Percentiles rank a stretch among this genome's conserved stretches.
Conservation (phyloP, 1,140 invertebrate species). For the Lasioglossum albipes region DNA sequence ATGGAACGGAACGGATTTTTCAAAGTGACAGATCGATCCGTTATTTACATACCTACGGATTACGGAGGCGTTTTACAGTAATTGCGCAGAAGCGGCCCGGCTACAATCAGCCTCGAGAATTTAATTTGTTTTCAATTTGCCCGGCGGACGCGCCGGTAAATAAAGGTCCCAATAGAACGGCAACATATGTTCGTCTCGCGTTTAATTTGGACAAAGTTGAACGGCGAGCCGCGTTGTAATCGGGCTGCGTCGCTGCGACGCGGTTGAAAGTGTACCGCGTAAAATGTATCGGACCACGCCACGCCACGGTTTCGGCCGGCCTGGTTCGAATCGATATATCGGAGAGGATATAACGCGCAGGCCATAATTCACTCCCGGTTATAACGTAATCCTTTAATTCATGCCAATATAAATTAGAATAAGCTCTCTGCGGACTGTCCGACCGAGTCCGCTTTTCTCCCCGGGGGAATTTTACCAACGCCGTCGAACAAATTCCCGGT, state of each 20-base stretch:
- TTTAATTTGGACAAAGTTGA: conserved; percentile 46
- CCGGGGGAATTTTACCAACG: conserved; percentile 13
- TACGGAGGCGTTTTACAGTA: conserved; percentile 60
- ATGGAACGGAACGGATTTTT: not conserved
- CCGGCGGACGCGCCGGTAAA: conserved; percentile 22
- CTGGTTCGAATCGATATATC: conserved; percentile 53
- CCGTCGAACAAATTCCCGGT: not conserved
- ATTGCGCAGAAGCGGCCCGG: conserved; percentile 42
- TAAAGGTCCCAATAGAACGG: conserved; percentile 33
- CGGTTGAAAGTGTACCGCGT: conserved; percentile 30
- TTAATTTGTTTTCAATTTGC: conserved; percentile 68
- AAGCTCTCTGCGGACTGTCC: conserved; percentile 44
- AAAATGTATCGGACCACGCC: conserved; percentile 15
- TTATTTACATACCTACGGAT: conserved; percentile 42
- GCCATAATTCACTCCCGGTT: conserved; percentile 59
- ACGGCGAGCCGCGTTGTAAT: not conserved
- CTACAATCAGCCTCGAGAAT: conserved; percentile 48
- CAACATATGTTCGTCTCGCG: conserved; percentile 19
- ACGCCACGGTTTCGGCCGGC: conserved; percentile 19
- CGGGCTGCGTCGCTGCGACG: not conserved
- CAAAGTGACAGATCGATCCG: conserved; percentile 1
- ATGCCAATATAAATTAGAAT: conserved; percentile 63
- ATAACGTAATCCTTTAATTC: conserved; percentile 65
- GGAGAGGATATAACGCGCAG: conserved; percentile 45
- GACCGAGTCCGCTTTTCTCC: conserved; percentile 21